Evolutionary conservation across 2,888 invertebrate genomes (phyloP).

Genomic region (Yponomeuta sedellus): DNA sequence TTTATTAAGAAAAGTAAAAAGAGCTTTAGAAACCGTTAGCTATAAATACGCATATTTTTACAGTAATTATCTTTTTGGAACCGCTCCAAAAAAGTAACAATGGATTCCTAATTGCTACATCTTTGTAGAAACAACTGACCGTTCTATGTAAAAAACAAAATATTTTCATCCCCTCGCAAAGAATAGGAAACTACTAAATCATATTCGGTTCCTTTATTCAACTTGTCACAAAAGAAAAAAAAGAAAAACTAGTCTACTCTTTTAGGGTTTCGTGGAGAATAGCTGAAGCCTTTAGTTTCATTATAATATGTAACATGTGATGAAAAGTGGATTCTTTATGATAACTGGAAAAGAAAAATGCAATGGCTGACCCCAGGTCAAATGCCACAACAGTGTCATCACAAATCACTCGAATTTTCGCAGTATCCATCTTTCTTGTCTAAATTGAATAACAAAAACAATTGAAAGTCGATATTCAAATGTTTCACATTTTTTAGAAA

Average conservation of each 20-base stretch:
- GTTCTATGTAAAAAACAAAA: not conserved
- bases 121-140: not conserved
- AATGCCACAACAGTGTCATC: too few relatives aligned
- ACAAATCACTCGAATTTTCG: too few relatives aligned
- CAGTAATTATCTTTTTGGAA: not conserved
- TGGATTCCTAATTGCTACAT: not conserved
- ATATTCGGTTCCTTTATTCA: constrained; percentile 56
- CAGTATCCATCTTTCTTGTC: too few relatives aligned
- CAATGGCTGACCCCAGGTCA: too few relatives aligned
- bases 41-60: not conserved
- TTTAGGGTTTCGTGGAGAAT: constrained; percentile 33
- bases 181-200: constrained; percentile 58
- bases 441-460: too few relatives aligned
- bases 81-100: not conserved
- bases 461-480: too few relatives aligned
- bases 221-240: constrained; percentile 43
- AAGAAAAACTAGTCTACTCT: constrained; percentile 54
- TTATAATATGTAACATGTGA: too few relatives aligned
- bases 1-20: constrained; percentile 6
- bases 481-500: too few relatives aligned
- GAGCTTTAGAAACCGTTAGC: constrained; percentile 4
- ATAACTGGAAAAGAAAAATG: too few relatives aligned
- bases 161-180: constrained; percentile 24
- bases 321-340: too few relatives aligned
- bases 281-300: too few relatives aligned